A percentile compares a stretch with the other conserved stretches of the same genome.
These are phyloP conservation scores for Sebastes itinus DNA, from an alignment of 2,797 vertebrate species.

Conservation along the genomic window DNA sequence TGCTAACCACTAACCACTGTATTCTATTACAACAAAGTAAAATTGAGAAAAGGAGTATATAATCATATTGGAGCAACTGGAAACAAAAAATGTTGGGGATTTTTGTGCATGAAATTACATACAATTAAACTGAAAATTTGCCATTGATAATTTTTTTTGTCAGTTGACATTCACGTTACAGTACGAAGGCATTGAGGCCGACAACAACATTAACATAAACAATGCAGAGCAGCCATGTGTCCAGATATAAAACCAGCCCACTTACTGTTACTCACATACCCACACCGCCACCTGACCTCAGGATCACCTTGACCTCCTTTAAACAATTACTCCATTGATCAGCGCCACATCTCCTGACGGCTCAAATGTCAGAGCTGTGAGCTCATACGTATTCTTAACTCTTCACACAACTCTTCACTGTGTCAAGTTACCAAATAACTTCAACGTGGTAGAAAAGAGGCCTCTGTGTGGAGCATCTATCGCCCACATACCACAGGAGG, in stretches of 20 bases:
- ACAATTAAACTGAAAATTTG: background rate
- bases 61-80: background rate
- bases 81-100: background rate
- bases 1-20: background rate
- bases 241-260: background rate
- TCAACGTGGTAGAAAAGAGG: slow-evolving; percentile 39
- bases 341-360: background rate
- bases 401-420: slow-evolving; percentile 3
- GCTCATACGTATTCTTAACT: slow-evolving; percentile 20
- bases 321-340: slow-evolving; percentile 53
- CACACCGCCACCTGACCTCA: slow-evolving; percentile 9
- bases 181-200: background rate
- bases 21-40: background rate
- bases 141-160: background rate
- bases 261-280: background rate
- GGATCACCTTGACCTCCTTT: slow-evolving; percentile 12
- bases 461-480: slow-evolving; percentile 64
- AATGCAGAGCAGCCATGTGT: background rate
- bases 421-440: slow-evolving; percentile 9
- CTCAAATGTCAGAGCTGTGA: slow-evolving; percentile 36
- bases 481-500: slow-evolving; percentile 60
- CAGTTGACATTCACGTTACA: background rate
- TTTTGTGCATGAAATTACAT: background rate
- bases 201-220: background rate
- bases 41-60: background rate